Percentiles rank a stretch among this genome's conserved stretches.
Evolutionary conservation across 2,113 vertebrate species (phyloP).

Genomic region (Athene noctua): DNA sequence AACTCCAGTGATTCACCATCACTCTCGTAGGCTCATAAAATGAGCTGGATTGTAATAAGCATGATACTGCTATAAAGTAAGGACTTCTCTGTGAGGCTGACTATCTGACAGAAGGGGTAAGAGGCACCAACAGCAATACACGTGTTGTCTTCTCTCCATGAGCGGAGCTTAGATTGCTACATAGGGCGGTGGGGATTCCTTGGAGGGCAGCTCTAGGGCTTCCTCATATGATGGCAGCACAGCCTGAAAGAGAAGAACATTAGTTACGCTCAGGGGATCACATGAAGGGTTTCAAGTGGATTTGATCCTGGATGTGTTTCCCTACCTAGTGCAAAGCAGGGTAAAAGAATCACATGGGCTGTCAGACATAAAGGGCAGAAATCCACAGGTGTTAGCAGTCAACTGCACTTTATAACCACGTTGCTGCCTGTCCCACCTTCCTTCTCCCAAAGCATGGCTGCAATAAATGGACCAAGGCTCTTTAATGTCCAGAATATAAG

Average conservation of each 20-base stretch:
- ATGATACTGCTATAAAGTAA: neutral
- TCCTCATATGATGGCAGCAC: slow-evolving; percentile 79
- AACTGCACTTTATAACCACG: neutral
- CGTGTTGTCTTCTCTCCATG: neutral
- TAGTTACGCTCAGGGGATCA: neutral
- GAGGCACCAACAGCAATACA: neutral
- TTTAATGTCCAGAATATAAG: rapidly evolving
- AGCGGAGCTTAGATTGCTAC: slow-evolving; percentile 32
- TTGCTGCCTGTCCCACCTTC: neutral
- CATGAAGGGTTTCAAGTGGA: neutral
- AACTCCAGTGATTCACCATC: neutral
- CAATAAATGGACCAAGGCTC: neutral
- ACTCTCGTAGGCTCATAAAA: neutral
- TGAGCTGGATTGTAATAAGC: neutral
- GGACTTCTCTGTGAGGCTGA: neutral
- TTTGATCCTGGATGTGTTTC: neutral
- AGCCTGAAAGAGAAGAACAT: slow-evolving; percentile 53
- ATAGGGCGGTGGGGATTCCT: slow-evolving; percentile 70
- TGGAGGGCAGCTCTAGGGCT: slow-evolving; percentile 73
- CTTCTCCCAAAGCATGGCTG: neutral
- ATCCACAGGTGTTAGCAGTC: neutral
- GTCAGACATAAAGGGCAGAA: neutral
- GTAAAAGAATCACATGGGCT: rapidly evolving
- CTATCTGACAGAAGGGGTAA: neutral
- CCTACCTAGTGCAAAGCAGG: neutral